Conservation (phyloP, 2,888 invertebrate species). For the Exephanes ischioxanthus region DNA sequence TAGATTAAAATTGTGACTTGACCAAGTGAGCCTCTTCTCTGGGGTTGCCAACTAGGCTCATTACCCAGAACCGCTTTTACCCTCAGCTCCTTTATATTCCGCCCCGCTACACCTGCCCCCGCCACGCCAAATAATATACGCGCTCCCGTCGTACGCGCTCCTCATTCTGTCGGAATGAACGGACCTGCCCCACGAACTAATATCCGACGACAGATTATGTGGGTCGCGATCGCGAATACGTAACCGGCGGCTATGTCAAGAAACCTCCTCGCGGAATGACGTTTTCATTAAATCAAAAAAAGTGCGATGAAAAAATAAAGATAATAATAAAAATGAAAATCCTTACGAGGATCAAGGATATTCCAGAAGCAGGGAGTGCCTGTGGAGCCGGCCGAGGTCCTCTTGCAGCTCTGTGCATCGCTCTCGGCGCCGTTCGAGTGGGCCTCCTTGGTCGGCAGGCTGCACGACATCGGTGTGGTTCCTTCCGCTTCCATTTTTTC, state of each 20-base stretch:
- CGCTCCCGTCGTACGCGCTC: background rate
- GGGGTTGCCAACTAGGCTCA: constrained; percentile 64
- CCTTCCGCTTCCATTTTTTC: constrained; percentile 67
- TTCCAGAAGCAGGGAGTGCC: constrained; percentile 85
- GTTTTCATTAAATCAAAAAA: background rate
- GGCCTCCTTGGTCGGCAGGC: constrained; percentile 66
- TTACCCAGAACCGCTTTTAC: constrained; percentile 51
- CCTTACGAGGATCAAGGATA: constrained; percentile 86
- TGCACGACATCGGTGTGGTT: constrained; percentile 57
- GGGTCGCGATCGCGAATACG: constrained; percentile 13
- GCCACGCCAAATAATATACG: constrained; percentile 18
- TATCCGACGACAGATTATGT: background rate
- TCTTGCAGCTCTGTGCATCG: constrained; percentile 65
- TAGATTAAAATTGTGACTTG: constrained; percentile 61
- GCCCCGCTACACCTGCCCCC: background rate
- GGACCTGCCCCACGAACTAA: constrained; percentile 32
- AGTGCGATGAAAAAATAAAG: background rate
- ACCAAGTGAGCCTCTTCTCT: constrained; percentile 60
- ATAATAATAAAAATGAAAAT: constrained; percentile 62
- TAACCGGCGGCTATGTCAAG: background rate
- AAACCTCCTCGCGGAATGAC: background rate
- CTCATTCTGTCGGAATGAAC: constrained; percentile 1
- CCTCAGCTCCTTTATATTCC: constrained; percentile 31
- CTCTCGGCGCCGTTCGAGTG: constrained; percentile 65
- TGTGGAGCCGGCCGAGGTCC: constrained; percentile 72